Base-by-base conservation (phyloP, 2,113 vertebrate species). In the Python bivittatus region DNA sequence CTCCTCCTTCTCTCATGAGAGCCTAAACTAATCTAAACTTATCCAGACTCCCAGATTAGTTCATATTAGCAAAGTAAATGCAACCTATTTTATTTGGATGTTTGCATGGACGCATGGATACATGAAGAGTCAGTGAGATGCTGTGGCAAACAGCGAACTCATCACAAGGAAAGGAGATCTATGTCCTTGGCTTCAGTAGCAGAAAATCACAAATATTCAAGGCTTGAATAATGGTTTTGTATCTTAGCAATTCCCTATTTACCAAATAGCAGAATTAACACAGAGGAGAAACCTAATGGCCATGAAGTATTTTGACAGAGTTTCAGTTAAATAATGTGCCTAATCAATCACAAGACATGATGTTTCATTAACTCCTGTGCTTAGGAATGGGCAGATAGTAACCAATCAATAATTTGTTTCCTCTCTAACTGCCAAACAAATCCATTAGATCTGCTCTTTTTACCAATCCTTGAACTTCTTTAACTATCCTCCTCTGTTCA, bases 201-300 rank as follows among this genome's bases (percentile, higher is more conserved):
- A 23, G 27, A 88, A 92, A 83, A 44, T 58, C 33, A 58, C 53
- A 52, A 42, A 83, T 25, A 52, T 88, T 3, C 61, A 48, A 58
- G 33, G 8, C 1, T 92, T n/a, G n/a, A 91, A 54, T 64, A 92
- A 56, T 44, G 42, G 94, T 94, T 94, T 93, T 85, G 91, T 85
- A 89, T 90, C 95, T 9, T 91, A 93, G 86, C 84, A 61, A 61
- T 94, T 94, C 95, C 94, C 38, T 93, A 33, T 53, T 91, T 93
- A 91, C 93, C 89, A 95, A 94, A 91, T 53, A 89, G 94, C 84
- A 90, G 92, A 86, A 95, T 95, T 93, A 96, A 95, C 57, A 92
- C 86, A 93, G 93, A 95, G 91, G 93, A 95, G 90, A 96, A 94
- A 92, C 25, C 72, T 95, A 95, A 95, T 93, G 94, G 25, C 86